Evolutionary conservation across 2,888 invertebrate genomes (phyloP), one percentile per base, ranked within the genome.

Genomic region (Hirtodrosophila trivittata): DNA sequence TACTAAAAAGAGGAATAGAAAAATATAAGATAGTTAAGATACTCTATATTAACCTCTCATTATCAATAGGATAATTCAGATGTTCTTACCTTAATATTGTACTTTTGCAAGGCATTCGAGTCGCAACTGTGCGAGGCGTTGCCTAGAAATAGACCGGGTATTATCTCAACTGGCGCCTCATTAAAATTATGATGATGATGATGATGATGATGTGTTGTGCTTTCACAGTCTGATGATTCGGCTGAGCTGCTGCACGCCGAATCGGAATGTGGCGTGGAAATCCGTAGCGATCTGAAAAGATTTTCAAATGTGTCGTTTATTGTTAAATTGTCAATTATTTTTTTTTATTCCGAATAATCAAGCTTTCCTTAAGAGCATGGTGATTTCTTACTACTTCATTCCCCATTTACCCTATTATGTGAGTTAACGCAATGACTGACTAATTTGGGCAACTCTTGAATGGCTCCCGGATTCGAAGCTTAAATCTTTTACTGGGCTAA

Each of bases 111-210:
- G 43, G 97, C 95, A 80, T 95, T 95, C 78, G 96, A 94, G 90
- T 98, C 98, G 90, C 95, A 95, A 88, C 98, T 97, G 91, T 97
- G 98, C 87, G 96, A 94, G 55, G 97, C 97, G 92, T 98, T 98
- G 76, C 98, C 98, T 67, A 98, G 94, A 92, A 95, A 98, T 63
- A 98, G 93, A 90, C 97, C 95, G 52, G 97, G 97, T 88, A 98
- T 93, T 89, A 98, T 98, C 93, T 98, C 96, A 46, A 98, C 97
- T 49, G 98, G 98, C 91, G 97, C 97, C 86, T 96, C 96, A 88
- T 94, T 94, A 82, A 93, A 92, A 85, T 90, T 91, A 84, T 92
- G 92, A 82, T 89, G 89, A 49, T 86, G 77, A 54, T 78, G 80
- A 30, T 72, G 77, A 21, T 72, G 71, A 47, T 76, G 76, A 57